phyloP scores from a whole-genome alignment of 2,888 invertebrate species.

The Stenchaetothrips biformis region DNA sequence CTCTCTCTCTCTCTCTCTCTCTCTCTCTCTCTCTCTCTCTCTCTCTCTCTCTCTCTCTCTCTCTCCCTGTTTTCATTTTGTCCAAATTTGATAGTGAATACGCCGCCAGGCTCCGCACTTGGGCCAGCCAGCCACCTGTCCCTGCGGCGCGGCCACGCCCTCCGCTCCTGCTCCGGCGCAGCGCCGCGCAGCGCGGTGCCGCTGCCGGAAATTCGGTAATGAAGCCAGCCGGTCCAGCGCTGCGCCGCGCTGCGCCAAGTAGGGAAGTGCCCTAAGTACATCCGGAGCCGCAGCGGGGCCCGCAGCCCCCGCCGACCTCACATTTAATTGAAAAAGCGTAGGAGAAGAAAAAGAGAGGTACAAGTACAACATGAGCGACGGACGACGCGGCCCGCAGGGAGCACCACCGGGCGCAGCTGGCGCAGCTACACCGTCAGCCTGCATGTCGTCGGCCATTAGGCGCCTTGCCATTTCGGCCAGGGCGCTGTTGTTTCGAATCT shows the following conservation, averaged over 20 bases:
- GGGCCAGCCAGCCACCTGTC: too few relatives aligned
- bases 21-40: too few relatives aligned
- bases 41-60: too few relatives aligned
- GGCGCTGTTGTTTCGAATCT: too few relatives aligned
- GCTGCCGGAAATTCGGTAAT: neutral
- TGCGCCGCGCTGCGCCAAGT: neutral
- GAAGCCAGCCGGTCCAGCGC: neutral
- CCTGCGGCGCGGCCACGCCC: neutral
- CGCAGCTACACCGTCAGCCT: neutral
- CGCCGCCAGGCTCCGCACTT: too few relatives aligned
- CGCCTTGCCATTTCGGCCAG: too few relatives aligned
- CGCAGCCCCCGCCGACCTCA: neutral
- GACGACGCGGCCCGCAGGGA: neutral
- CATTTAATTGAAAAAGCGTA: constrained; percentile 11
- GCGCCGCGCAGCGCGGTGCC: neutral
- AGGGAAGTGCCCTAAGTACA: constrained; percentile 13
- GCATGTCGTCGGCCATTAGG: neutral
- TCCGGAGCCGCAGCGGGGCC: neutral
- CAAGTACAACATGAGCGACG: neutral
- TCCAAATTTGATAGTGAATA: too few relatives aligned
- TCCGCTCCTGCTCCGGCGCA: neutral
- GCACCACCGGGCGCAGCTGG: neutral
- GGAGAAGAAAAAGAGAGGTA: neutral
- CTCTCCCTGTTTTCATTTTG: too few relatives aligned
- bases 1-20: too few relatives aligned